A percentile compares a stretch with the other conserved stretches of the same genome.
These are phyloP conservation scores for Stenotaenia linearis DNA, from an alignment of 2,888 invertebrate genomes.

Conservation along the genomic window DNA sequence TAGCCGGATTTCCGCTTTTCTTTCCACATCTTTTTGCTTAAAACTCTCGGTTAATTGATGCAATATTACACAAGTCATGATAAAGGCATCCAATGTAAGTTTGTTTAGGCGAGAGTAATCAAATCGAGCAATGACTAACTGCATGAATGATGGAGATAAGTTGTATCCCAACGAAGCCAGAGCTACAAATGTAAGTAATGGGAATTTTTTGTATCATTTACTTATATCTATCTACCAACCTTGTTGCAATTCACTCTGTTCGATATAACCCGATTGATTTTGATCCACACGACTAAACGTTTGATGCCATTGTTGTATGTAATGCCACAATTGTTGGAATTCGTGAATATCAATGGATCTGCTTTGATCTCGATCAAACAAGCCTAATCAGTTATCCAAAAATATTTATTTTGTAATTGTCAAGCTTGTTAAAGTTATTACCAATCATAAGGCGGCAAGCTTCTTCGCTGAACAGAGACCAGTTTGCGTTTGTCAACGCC, in stretches of 20 bases:
- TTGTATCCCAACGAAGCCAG: constrained; percentile 82
- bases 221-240: constrained; percentile 50
- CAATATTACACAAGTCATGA: constrained; percentile 80
- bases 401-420: too few relatives aligned
- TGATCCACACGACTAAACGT: constrained; percentile 78
- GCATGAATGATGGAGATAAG: constrained; percentile 70
- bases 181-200: constrained; percentile 52
- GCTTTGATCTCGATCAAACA: constrained; percentile 79
- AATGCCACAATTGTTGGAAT: constrained; percentile 78
- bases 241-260: constrained; percentile 67
- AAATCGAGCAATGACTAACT: constrained; percentile 63
- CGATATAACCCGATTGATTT: constrained; percentile 79
- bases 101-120: constrained; percentile 59
- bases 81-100: constrained; percentile 67
- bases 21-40: constrained; percentile 66
- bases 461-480: constrained; percentile 71
- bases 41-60: constrained; percentile 84
- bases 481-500: constrained; percentile 79
- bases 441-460: constrained; percentile 83
- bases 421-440: constrained; percentile 42
- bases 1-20: constrained; percentile 75
- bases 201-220: background rate
- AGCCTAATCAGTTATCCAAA: constrained; percentile 53
- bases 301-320: constrained; percentile 74
- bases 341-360: constrained; percentile 79